Evolutionary conservation across 2,113 vertebrate species (phyloP).

Genomic region (Albula glossodonta): DNA sequence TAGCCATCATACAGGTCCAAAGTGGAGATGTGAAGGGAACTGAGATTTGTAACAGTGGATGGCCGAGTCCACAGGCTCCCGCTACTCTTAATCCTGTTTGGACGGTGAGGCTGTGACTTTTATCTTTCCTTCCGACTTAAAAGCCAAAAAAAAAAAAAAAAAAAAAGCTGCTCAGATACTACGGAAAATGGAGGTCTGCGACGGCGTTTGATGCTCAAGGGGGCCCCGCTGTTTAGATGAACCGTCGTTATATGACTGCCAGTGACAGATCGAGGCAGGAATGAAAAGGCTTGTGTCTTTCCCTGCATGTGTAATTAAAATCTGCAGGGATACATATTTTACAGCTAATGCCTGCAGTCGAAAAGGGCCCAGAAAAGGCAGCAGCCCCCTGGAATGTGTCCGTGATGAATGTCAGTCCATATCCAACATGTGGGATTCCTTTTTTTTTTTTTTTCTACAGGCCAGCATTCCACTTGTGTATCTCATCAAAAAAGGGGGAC

Average conservation of each 20-base stretch:
- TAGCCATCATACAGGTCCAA: background rate
- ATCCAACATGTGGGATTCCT: slow-evolving; percentile 51
- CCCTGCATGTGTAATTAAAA: slow-evolving; percentile 49
- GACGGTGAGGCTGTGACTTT: background rate
- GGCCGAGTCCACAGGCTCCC: background rate
- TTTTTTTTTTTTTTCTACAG: slow-evolving; percentile 27
- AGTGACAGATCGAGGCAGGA: slow-evolving; percentile 37
- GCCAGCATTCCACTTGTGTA: slow-evolving; percentile 34
- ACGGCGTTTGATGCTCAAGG: background rate
- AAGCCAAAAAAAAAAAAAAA: background rate
- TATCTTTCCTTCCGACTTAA: background rate
- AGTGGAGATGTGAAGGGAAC: background rate
- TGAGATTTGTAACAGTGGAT: background rate
- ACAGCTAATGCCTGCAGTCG: slow-evolving; percentile 44
- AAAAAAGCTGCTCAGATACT: background rate
- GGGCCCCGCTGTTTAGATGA: background rate
- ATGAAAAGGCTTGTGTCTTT: slow-evolving; percentile 37
- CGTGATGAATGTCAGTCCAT: slow-evolving; percentile 52
- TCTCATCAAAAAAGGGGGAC: slow-evolving; percentile 39
- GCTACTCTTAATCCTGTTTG: slow-evolving; percentile 4
- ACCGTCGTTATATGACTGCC: background rate
- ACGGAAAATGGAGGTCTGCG: background rate
- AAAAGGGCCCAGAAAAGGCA: slow-evolving; percentile 44
- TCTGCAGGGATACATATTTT: slow-evolving; percentile 53
- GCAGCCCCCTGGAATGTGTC: slow-evolving; percentile 39